A percentile compares a stretch with the other conserved stretches of the same genome.
Evolutionary conservation across 2,888 invertebrate genomes (phyloP).

Genomic region (Nephrotoma flavescens): DNA sequence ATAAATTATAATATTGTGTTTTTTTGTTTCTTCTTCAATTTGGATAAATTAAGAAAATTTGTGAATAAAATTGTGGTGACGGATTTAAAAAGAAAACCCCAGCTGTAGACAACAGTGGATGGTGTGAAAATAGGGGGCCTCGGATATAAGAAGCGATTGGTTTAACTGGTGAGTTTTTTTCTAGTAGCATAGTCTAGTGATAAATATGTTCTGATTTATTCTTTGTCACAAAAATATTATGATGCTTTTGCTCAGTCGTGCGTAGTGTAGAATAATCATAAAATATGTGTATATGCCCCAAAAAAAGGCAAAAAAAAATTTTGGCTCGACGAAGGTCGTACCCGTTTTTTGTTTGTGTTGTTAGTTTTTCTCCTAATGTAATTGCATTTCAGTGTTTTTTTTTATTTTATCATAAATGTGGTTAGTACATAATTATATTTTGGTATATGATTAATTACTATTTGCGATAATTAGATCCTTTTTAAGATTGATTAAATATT

Average conservation of each 20-base stretch:
- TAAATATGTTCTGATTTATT: not conserved
- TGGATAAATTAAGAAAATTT: not conserved
- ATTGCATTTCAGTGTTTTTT: not conserved
- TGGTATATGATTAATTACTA: not conserved
- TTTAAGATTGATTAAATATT: not conserved
- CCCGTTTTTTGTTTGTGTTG: not conserved
- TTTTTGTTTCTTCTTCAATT: not conserved
- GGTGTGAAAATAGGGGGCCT: conserved; percentile 20
- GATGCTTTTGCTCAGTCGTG: not conserved
- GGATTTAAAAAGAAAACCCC: conserved; percentile 7
- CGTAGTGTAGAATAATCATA: not conserved
- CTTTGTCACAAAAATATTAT: not conserved
- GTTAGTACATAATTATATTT: not conserved
- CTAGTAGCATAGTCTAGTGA: not conserved
- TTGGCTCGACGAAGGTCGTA: not conserved
- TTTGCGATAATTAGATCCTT: not conserved
- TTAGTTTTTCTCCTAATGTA: not conserved
- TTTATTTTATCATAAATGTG: not conserved
- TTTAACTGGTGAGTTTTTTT: conserved; percentile 12
- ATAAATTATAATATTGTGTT: not conserved
- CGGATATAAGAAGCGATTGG: conserved; percentile 16
- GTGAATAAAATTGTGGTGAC: conserved; percentile 9
- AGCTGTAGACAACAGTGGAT: conserved; percentile 14
- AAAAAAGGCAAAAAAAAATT: not conserved
- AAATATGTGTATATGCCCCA: not conserved